Evolutionary conservation across 1,140 invertebrate genomes (phyloP), one percentile per base, ranked within the genome.

Genomic region (Drosophila kanapiae): DNA sequence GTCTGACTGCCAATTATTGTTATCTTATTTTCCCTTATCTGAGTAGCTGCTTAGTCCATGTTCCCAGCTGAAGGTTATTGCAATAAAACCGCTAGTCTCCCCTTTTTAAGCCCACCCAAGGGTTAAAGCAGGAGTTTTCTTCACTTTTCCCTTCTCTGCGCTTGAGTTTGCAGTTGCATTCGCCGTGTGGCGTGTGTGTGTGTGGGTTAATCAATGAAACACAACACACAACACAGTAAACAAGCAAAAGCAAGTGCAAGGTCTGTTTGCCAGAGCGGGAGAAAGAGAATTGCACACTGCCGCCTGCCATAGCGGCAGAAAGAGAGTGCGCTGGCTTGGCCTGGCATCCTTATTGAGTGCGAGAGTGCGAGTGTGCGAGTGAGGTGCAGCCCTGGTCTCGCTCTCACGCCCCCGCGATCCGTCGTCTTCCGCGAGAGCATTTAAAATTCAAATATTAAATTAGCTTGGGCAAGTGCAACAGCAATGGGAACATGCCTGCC

Each of bases 201-300:
- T 57, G 56, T 81, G 56, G 45, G 63, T 74, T 72, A 78, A 78
- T 81, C 68, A 84, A 76, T 84, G 64, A 77, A 84, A 75, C 68
- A 71, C 69, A 84, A 75, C 68, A 71, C 69, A 48, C 83, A 75
- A 76, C 70, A 57, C 56, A 72, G 27, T 49, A 67, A 69, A 57
- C 64, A 69, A 80, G 77, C 59, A 49, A 72, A 67, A 61, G 69
- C 84, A 87, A 87, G 83, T 88, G 83, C 83, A 88, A 87, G 83
- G 83, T 87, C 83, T 87, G 60, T 65, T 65, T 75, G 51, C 60
- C 18, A 65, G 38, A 51, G 60, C 67, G 53, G 31, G 37, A 65
- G 72, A 53, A 45, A 76, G 70, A 76, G 42, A 48, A 27, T 58
- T 18, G 16, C 31, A 45, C 35, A 38, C 35, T 38, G 13, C 33